phyloP scores from a whole-genome alignment of 1,140 invertebrate species.

The Doryteuthis pealeii region DNA sequence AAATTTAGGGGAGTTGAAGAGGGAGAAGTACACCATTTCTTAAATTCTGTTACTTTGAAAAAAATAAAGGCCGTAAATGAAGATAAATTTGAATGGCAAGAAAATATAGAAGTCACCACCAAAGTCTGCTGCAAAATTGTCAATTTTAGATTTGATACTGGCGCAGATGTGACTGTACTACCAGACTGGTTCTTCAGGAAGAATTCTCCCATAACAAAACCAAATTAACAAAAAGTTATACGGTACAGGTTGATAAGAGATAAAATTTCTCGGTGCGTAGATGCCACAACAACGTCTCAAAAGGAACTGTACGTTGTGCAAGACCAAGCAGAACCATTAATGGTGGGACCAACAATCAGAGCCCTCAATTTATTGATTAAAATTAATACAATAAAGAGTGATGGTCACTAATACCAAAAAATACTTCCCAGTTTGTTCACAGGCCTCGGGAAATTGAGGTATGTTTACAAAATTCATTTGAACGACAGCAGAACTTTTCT shows the following conservation, averaged over 20 bases:
- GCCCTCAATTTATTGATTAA: no score
- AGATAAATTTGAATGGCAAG: no score
- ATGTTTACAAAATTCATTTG: conserved; percentile 15
- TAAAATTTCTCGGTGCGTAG: background rate
- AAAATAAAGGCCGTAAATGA: background rate
- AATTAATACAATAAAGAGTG: background rate
- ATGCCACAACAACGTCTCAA: background rate
- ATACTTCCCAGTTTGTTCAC: background rate
- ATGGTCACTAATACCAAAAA: background rate
- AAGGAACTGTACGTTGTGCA: background rate
- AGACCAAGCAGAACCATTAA: background rate
- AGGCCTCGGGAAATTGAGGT: conserved; percentile 13
- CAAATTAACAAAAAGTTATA: conserved; percentile 3
- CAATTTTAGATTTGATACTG: conserved; percentile 8
- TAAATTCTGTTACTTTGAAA: background rate
- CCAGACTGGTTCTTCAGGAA: background rate
- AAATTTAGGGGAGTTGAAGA: background rate
- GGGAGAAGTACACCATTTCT: background rate
- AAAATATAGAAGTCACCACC: background rate
- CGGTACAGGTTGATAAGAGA: background rate
- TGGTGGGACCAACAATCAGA: background rate
- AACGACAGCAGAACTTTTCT: conserved; percentile 13
- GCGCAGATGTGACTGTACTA: background rate
- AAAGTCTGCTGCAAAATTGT: background rate
- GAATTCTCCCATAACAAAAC: conserved; percentile 7